Percentiles rank a stretch among this genome's conserved stretches.
Conservation (phyloP, 2,888 invertebrate genomes). For the Apodemia mormo region DNA sequence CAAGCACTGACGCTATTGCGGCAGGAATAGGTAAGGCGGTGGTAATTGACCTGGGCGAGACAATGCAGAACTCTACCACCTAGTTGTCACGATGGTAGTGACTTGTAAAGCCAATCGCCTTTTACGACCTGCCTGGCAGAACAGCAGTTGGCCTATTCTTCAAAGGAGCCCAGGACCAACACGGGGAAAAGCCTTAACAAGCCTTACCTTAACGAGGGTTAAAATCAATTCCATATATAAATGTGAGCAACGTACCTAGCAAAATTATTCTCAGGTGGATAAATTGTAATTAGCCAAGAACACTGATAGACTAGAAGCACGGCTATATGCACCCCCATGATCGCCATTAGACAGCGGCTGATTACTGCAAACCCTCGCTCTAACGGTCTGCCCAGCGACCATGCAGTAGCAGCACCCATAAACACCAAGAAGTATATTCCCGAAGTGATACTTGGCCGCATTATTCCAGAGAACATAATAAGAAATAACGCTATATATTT, state of each 20-base stretch:
- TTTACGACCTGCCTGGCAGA: too few species aligned
- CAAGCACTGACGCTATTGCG: too few species aligned
- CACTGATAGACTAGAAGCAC: constrained; percentile 91
- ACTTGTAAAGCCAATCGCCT: too few species aligned
- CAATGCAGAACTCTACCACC: too few species aligned
- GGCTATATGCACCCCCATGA: constrained; percentile 88
- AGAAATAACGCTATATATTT: constrained; percentile 84
- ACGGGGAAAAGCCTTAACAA: too few species aligned
- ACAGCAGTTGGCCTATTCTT: too few species aligned
- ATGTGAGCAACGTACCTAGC: constrained; percentile 84
- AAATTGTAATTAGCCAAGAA: constrained; percentile 87
- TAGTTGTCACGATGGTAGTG: too few species aligned
- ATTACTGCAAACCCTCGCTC: constrained; percentile 89
- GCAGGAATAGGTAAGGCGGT: too few species aligned
- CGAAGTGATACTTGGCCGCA: constrained; percentile 91
- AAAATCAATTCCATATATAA: not conserved
- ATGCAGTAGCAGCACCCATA: constrained; percentile 91
- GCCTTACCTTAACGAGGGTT: too few species aligned
- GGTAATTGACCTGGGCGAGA: too few species aligned
- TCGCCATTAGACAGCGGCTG: constrained; percentile 86
- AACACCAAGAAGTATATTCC: constrained; percentile 94
- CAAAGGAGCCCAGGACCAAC: too few species aligned
- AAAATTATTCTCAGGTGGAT: constrained; percentile 85
- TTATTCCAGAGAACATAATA: constrained; percentile 87
- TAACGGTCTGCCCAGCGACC: constrained; percentile 90